A percentile compares a stretch with the other conserved stretches of the same genome.
These are phyloP conservation scores for Parnassius apollo DNA, from an alignment of 2,888 invertebrate genomes.

Conservation along the genomic window DNA sequence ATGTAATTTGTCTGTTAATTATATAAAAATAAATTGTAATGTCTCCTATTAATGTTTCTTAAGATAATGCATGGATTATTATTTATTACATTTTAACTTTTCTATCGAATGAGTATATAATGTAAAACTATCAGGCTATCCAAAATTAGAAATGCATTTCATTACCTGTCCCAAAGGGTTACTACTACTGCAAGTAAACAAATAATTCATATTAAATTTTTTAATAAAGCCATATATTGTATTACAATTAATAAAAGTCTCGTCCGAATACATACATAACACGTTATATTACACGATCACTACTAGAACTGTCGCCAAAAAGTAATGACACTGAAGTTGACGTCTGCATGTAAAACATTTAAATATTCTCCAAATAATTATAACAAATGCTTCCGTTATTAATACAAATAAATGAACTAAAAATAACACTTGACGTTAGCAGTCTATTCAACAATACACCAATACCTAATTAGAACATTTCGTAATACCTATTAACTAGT, in stretches of 20 bases:
- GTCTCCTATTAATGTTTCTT: constrained; percentile 5
- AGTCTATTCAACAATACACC: constrained; percentile 33
- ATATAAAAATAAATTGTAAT: constrained; percentile 2
- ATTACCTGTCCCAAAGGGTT: constrained; percentile 4
- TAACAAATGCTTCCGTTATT: not conserved
- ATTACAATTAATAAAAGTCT: constrained; percentile 58
- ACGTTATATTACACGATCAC: constrained; percentile 58
- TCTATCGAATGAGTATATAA: not conserved
- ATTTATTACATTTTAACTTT: not conserved
- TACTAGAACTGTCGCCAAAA: constrained; percentile 37
- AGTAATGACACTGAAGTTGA: not conserved
- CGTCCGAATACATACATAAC: constrained; percentile 63
- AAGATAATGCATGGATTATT: constrained; percentile 10
- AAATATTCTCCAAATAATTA: not conserved
- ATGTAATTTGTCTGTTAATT: constrained; percentile 22
- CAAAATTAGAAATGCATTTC: constrained; percentile 18
- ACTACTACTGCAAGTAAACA: constrained; percentile 26
- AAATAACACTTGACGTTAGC: too few relatives aligned
- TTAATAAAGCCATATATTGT: constrained; percentile 73
- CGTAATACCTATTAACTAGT: constrained; percentile 61
- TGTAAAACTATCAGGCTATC: constrained; percentile 18
- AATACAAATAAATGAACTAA: too few relatives aligned
- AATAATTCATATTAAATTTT: constrained; percentile 31
- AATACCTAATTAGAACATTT: constrained; percentile 41
- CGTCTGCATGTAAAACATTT: constrained; percentile 43